These are phyloP conservation scores for Pectinophora gossypiella DNA, from an alignment of 1,140 invertebrate species.

Conservation along the genomic window DNA sequence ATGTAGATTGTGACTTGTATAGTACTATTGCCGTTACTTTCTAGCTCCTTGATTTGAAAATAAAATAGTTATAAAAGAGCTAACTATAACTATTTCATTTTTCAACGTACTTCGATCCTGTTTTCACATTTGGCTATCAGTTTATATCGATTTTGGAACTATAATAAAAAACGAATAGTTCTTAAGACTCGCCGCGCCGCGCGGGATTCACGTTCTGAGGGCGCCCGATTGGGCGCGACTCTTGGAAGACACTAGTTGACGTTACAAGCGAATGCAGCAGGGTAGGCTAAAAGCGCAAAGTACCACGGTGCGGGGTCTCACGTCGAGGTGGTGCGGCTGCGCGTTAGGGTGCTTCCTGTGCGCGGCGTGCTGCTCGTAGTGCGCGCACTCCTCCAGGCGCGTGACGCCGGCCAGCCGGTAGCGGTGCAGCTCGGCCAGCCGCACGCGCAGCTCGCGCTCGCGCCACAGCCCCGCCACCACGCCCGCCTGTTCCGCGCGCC, in stretches of 20 bases:
- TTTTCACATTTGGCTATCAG: no score
- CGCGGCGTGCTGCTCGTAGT: constrained; percentile 87
- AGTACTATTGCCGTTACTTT: no score
- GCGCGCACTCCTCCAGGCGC: constrained; percentile 86
- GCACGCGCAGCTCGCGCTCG: constrained; percentile 88
- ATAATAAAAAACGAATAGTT: no score
- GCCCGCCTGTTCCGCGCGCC: constrained; percentile 87
- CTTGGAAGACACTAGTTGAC: neutral
- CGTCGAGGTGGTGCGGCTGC: constrained; percentile 33
- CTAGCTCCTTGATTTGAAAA: no score
- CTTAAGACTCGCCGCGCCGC: no score
- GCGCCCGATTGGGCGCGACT: no score
- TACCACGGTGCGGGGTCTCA: constrained; percentile 35
- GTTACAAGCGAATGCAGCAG: neutral
- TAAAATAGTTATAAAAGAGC: no score
- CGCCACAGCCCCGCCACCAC: constrained; percentile 86
- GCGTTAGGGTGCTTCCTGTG: constrained; percentile 45
- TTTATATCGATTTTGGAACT: no score
- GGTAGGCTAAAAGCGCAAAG: constrained; percentile 15
- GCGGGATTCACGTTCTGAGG: no score
- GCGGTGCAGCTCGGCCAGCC: constrained; percentile 88
- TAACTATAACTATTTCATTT: no score
- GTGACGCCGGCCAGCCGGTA: constrained; percentile 89
- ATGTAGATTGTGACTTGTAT: no score
- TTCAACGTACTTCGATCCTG: no score